phyloP scores from a whole-genome alignment of 2,888 invertebrate species.

The Cartodere bifasciata region DNA sequence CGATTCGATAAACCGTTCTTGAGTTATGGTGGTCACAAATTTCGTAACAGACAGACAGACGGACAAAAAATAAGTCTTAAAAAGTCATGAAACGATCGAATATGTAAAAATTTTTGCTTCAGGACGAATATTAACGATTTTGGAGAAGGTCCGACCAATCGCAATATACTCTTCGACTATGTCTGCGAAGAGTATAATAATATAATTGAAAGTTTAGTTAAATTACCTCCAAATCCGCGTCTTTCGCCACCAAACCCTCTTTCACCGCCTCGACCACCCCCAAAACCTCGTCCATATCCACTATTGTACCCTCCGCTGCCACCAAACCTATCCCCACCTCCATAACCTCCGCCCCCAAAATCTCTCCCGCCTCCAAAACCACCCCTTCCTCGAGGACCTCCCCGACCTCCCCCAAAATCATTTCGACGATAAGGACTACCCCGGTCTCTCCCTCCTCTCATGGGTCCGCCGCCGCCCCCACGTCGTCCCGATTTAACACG shows the following conservation, averaged over 20 bases:
- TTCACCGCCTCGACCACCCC: conserved; percentile 13
- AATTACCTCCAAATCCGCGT: conserved; percentile 14
- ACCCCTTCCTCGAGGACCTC: conserved; percentile 16
- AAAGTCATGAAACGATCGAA: too few species aligned
- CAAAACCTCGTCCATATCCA: conserved; percentile 7
- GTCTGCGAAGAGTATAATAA: too few species aligned
- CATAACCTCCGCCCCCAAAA: conserved; percentile 17
- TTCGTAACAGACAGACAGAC: too few species aligned
- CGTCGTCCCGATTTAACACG: conserved; percentile 59
- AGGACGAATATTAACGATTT: too few species aligned
- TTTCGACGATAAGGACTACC: conserved; percentile 31
- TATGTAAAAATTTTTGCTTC: too few species aligned
- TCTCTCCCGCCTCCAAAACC: conserved; percentile 19
- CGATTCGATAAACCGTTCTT: too few species aligned
- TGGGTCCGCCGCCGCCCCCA: conserved; percentile 39
- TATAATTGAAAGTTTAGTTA: too few species aligned
- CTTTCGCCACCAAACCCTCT: conserved; percentile 18
- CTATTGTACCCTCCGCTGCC: conserved; percentile 12
- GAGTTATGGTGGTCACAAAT: too few species aligned
- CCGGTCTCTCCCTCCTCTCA: conserved; percentile 37
- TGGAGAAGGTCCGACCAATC: too few species aligned
- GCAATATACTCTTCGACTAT: too few species aligned
- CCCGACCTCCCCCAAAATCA: conserved; percentile 21
- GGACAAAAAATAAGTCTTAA: too few species aligned
- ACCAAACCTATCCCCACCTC: conserved; percentile 16